A percentile compares a stretch with the other conserved stretches of the same genome.
phyloP scores from a whole-genome alignment of 2,797 vertebrate genomes.

The Netta rufina region DNA sequence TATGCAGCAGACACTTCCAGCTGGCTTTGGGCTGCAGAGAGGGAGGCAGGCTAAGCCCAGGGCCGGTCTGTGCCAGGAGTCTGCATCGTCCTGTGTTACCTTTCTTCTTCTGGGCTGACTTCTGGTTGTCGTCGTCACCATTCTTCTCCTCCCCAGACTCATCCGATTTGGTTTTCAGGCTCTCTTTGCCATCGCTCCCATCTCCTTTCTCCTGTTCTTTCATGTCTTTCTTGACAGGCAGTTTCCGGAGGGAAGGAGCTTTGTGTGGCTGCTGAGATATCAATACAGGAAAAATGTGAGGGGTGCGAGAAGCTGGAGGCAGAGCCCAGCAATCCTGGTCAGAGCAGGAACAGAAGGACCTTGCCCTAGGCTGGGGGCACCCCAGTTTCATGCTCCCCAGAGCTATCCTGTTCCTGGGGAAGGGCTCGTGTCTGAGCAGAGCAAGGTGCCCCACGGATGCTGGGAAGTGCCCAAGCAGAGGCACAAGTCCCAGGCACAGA shows the following conservation, averaged over 20 bases:
- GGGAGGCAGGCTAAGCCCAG: not conserved
- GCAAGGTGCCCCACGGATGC: not conserved
- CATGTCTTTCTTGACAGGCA: slow-evolving; percentile 86
- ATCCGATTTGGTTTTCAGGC: slow-evolving; percentile 93
- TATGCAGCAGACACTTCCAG: not conserved
- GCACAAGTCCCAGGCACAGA: not conserved
- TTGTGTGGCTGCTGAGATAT: slow-evolving; percentile 73
- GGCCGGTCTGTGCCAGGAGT: not conserved
- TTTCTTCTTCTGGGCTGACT: slow-evolving; percentile 93
- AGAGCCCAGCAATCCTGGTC: not conserved
- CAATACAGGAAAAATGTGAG: not conserved
- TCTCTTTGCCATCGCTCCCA: slow-evolving; percentile 94
- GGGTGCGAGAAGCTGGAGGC: not conserved
- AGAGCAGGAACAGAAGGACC: not conserved
- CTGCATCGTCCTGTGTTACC: slow-evolving; percentile 74
- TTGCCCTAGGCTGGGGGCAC: not conserved
- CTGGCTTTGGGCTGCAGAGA: fast-evolving
- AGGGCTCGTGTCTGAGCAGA: not conserved
- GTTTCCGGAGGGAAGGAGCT: slow-evolving; percentile 83
- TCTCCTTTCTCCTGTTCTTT: slow-evolving; percentile 92
- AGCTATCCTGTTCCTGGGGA: not conserved
- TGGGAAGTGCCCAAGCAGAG: not conserved
- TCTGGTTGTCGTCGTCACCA: slow-evolving; percentile 91
- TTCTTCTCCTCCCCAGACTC: slow-evolving; percentile 98
- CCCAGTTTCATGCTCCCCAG: not conserved